Percentiles rank a stretch among this genome's conserved stretches.
Evolutionary conservation across 1,140 invertebrate species (phyloP).

Genomic region (Prorops nasuta): DNA sequence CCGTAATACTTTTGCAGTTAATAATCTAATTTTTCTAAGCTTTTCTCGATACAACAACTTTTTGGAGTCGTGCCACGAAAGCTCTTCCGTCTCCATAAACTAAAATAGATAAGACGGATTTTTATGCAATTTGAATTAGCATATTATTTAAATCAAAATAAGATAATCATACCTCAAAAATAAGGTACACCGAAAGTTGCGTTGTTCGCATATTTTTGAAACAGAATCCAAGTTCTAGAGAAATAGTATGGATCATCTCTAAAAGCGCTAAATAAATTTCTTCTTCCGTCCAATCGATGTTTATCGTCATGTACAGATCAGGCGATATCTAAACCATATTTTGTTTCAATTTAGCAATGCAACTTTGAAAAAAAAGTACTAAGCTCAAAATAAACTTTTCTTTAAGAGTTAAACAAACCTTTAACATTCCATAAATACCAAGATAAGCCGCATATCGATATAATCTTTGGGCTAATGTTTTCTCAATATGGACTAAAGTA

Average conservation of each 20-base stretch:
- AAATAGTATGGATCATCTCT: slow-evolving; percentile 23
- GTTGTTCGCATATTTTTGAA: slow-evolving; percentile 17
- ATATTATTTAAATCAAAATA: not conserved
- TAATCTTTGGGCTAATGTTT: slow-evolving; percentile 24
- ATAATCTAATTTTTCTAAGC: too few relatives aligned
- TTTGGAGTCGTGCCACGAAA: too few relatives aligned
- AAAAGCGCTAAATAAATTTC: slow-evolving; percentile 34
- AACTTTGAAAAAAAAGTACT: too few relatives aligned
- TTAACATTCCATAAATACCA: slow-evolving; percentile 26
- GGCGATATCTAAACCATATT: slow-evolving; percentile 6
- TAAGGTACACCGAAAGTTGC: slow-evolving; percentile 14
- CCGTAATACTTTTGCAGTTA: too few relatives aligned
- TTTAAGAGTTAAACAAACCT: slow-evolving; percentile 19
- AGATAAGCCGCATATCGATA: slow-evolving; percentile 29
- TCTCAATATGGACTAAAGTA: slow-evolving; percentile 21
- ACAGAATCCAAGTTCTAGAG: slow-evolving; percentile 20
- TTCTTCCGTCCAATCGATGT: slow-evolving; percentile 30
- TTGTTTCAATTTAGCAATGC: not conserved
- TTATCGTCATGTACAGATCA: slow-evolving; percentile 20
- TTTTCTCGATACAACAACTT: too few relatives aligned
- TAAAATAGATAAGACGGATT: not conserved
- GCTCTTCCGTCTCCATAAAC: too few relatives aligned
- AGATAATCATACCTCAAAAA: slow-evolving; percentile 15
- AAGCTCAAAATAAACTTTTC: not conserved
- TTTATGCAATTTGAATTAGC: not conserved